Conservation (phyloP, 2,888 invertebrate species). For the Cerceris ruficornis region DNA sequence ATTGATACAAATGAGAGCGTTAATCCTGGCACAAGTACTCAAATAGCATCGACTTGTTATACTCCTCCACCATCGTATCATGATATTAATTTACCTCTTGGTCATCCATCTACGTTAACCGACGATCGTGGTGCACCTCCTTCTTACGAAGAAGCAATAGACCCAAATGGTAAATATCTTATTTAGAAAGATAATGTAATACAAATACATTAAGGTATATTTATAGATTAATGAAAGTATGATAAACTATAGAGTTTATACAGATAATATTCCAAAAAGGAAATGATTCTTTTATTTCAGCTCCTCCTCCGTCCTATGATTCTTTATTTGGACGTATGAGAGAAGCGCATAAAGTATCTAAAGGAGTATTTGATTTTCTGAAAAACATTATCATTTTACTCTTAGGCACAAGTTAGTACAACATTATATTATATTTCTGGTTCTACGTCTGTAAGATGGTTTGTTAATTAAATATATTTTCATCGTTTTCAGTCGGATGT, state of each 20-base stretch:
- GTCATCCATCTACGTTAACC: slow-evolving; percentile 67
- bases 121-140: slow-evolving; percentile 83
- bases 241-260: not conserved
- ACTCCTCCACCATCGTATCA: slow-evolving; percentile 76
- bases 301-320: slow-evolving; percentile 87
- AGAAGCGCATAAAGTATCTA: slow-evolving; percentile 85
- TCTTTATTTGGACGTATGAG: slow-evolving; percentile 86
- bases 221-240: not conserved
- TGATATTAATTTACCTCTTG: slow-evolving; percentile 71
- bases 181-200: slow-evolving; percentile 41
- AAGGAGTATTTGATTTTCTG: slow-evolving; percentile 85
- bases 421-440: not conserved
- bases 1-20: slow-evolving; percentile 55
- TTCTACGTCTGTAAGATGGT: not conserved
- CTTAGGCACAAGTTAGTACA: slow-evolving; percentile 85
- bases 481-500: slow-evolving; percentile 84
- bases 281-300: slow-evolving; percentile 72
- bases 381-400: slow-evolving; percentile 85
- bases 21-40: slow-evolving; percentile 65
- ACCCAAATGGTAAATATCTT: slow-evolving; percentile 83
- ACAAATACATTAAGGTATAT: not conserved
- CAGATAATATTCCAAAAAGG: not conserved
- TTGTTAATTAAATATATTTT: slow-evolving; percentile 2
- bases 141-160: slow-evolving; percentile 85
- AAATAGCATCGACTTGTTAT: slow-evolving; percentile 67